phyloP scores from a whole-genome alignment of 1,140 invertebrate species.

The Andrena cerasifolii region DNA sequence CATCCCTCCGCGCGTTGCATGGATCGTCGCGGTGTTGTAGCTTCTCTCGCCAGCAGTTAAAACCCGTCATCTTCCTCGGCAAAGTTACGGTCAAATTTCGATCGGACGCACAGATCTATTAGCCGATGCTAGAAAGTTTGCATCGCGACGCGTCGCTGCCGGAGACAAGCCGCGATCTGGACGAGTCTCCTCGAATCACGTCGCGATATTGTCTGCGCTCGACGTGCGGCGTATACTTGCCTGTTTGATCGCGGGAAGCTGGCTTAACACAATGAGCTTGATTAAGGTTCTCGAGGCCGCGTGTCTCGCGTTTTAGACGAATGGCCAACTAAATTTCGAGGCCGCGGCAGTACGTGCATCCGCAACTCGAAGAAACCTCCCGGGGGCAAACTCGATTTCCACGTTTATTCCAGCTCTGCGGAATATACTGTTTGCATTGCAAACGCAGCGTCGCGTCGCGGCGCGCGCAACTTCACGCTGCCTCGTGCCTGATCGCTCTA shows the following conservation, averaged over 20 bases:
- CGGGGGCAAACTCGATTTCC: conserved; percentile 18
- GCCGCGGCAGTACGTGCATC: background rate
- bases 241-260: conserved; percentile 23
- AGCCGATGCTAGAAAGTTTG: background rate
- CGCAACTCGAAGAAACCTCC: background rate
- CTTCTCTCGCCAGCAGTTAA: too few relatives aligned
- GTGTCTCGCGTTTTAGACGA: conserved; percentile 19
- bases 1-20: too few relatives aligned
- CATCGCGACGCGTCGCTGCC: background rate
- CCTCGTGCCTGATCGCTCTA: background rate
- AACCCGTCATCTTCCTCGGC: too few relatives aligned
- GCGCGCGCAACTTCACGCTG: background rate
- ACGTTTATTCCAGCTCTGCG: conserved; percentile 23
- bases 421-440: conserved; percentile 24
- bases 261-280: conserved; percentile 37
- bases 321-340: conserved; percentile 16
- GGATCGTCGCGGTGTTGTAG: too few relatives aligned
- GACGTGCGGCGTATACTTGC: background rate
- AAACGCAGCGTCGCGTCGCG: background rate
- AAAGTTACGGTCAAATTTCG: too few relatives aligned
- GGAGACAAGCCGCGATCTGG: too few relatives aligned
- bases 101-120: background rate
- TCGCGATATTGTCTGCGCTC: background rate
- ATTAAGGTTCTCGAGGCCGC: conserved; percentile 1
- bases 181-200: too few relatives aligned